Base-by-base conservation (phyloP, 2,797 vertebrate species). In the Eurystomus glaucurus region DNA sequence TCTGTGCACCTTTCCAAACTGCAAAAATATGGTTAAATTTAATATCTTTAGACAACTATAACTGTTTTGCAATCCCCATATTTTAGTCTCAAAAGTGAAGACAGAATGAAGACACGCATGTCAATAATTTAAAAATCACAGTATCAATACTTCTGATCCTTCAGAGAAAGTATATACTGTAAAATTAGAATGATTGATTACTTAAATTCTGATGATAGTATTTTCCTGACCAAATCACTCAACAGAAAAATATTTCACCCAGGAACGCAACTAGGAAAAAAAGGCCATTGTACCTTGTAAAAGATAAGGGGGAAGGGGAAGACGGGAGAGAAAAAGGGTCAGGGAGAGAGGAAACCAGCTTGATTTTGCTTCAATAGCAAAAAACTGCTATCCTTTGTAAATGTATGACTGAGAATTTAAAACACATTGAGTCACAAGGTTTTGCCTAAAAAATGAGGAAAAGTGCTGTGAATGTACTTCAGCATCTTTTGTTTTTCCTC, bases 91-190 rank as follows among this genome's bases (percentile, higher is more conserved):
- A 90, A 95, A 98, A 97, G 91, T 94, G 97, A 97, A 98, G 96
- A 98, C 97, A 98, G 96, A 98, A 98, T 97, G 96, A 97, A 98
- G 97, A 98, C 94, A 97, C 82, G 29, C 71, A 96, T 92, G 92
- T 95, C 84, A 98, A 98, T 97, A 97, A 98, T 98, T 98, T 98
- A 98, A 98, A 98, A 98, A 98, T 98, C 97, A 98, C 96, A 98
- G 97, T 98, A 98, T 98, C 91, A 97, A 98, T 97, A 98, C 91
- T 97, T 98, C 93, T 97, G 96, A 97, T 98, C 97, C 96, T 98
- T 98, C 97, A 97, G 86, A 98, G 92, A 97, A 97, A 98, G 95
- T 97, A 97, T 84, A 96, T 93, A 89, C 43, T 79, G 84, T 77
- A 96, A 97, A 97, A 97, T 96, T 72, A 96, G 88, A 97, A 98